Evolutionary conservation across 2,888 invertebrate genomes (phyloP).

Genomic region (Nomada goodeniana): DNA sequence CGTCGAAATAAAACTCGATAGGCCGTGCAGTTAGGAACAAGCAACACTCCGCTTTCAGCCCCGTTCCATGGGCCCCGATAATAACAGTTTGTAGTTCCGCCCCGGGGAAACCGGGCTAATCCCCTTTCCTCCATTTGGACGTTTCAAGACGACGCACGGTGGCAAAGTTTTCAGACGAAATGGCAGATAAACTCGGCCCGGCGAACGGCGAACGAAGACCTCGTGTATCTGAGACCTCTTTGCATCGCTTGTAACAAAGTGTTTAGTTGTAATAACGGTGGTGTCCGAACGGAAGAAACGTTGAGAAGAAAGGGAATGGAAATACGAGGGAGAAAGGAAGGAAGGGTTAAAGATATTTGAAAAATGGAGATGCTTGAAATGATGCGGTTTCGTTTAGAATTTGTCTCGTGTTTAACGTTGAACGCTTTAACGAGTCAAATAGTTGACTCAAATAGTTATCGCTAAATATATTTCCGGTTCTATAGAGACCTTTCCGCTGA

Average conservation of each 20-base stretch:
- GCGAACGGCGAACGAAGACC: not conserved
- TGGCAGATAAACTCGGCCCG: not conserved
- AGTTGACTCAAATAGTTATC: too few relatives aligned
- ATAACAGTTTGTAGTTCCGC: constrained; percentile 46
- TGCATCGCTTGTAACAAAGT: not conserved
- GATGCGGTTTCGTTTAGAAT: too few relatives aligned
- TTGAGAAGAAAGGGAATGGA: too few relatives aligned
- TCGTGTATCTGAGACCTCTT: not conserved
- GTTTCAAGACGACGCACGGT: constrained; percentile 1
- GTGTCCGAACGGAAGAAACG: too few relatives aligned
- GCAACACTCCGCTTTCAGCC: constrained; percentile 24
- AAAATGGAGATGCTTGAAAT: too few relatives aligned
- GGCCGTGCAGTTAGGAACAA: constrained; percentile 34
- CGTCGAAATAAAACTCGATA: constrained; percentile 55
- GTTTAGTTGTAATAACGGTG: too few relatives aligned
- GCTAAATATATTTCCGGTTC: too few relatives aligned
- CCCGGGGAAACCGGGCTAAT: constrained; percentile 48
- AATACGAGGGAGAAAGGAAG: too few relatives aligned
- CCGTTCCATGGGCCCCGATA: constrained; percentile 20
- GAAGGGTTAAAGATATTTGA: too few relatives aligned
- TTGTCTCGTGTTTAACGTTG: too few relatives aligned
- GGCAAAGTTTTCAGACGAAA: not conserved
- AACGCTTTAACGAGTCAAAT: too few relatives aligned
- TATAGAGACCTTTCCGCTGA: too few relatives aligned
- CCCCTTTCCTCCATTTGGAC: constrained; percentile 23